Base-by-base conservation (phyloP, 2,888 invertebrate species). In the Meiosimyza decipiens region DNA sequence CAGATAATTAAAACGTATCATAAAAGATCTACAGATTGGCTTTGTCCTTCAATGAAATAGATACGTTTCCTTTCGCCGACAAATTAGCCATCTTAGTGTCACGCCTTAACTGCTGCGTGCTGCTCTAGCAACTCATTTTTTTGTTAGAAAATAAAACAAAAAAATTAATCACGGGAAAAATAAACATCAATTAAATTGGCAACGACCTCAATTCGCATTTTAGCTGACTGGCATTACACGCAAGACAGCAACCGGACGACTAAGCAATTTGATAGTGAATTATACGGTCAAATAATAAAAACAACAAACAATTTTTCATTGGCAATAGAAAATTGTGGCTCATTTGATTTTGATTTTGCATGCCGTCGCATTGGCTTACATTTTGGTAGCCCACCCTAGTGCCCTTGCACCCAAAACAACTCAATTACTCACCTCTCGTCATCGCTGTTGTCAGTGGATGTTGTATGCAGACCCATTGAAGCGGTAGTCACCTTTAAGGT, bases 401-500 rank as follows among this genome's bases (percentile, higher is more conserved):
- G 12, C 47, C 22, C 51, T 13, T 15, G 3, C 47, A 12, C 12
- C 54, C n/a, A 18, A 16, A n/a, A 28, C 52, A 54, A 54, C n/a
- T n/a, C 33, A n/a, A 69, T 12, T 52, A 77, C 81, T 81, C 69
- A 82, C 83, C 81, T 77, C 49, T 82, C 80, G 47, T 80, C 80
- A 68, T 79, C 79, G 67, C 74, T 74, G 50, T 75, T 79, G n/a
- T 77, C 13, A 9, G 13, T 40, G 40, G 40, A 40, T 40, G 40
- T 40, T 9, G 75, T 74, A 16, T 74, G 64, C 33, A 79, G 71
- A 2, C 83, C 83, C 68, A 83, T 77, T 51, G 82, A 80, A n/a
- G 79, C 81, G 11, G 80, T 79, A 47, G 83, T 82, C 63, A 83
- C 80, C 73, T 80, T 82, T 3, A 83, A 72, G n/a, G 83, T 82